Conservation (phyloP, 2,888 invertebrate species). For the Dynastes maya region DNA sequence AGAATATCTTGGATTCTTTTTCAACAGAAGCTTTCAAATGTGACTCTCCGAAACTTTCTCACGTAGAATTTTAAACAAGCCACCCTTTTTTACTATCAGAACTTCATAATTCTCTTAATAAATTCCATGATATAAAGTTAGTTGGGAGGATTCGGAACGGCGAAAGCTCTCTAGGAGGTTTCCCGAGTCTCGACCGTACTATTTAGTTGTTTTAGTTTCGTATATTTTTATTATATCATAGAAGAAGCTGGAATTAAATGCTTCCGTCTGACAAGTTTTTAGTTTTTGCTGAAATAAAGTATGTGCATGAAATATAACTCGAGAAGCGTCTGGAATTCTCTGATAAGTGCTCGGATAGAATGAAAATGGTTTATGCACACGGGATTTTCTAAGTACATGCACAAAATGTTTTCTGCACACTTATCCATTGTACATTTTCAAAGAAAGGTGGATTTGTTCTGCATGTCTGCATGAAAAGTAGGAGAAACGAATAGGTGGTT, state of each 20-base stretch:
- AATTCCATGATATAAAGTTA: slow-evolving; percentile 51
- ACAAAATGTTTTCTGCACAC: no score
- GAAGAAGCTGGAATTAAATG: slow-evolving; percentile 36
- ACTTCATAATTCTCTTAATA: slow-evolving; percentile 52
- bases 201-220: slow-evolving; percentile 40
- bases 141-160: slow-evolving; percentile 26
- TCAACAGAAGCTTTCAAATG: slow-evolving; percentile 48
- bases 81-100: slow-evolving; percentile 50
- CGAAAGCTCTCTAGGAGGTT: not conserved
- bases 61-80: slow-evolving; percentile 52
- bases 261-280: slow-evolving; percentile 32
- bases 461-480: no score
- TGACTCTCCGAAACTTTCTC: slow-evolving; percentile 50
- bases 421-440: no score
- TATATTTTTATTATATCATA: slow-evolving; percentile 47
- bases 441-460: no score
- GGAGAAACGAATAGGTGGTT: no score
- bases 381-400: slow-evolving; percentile 10
- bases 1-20: slow-evolving; percentile 46
- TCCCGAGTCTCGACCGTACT: slow-evolving; percentile 17
- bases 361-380: slow-evolving; percentile 3
- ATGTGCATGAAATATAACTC: slow-evolving; percentile 26
- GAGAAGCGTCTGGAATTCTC: slow-evolving; percentile 24
- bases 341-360: slow-evolving; percentile 9
- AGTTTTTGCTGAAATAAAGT: slow-evolving; percentile 31